Base-by-base conservation (phyloP, 2,888 invertebrate species). In the Steinernema carpocapsae region DNA sequence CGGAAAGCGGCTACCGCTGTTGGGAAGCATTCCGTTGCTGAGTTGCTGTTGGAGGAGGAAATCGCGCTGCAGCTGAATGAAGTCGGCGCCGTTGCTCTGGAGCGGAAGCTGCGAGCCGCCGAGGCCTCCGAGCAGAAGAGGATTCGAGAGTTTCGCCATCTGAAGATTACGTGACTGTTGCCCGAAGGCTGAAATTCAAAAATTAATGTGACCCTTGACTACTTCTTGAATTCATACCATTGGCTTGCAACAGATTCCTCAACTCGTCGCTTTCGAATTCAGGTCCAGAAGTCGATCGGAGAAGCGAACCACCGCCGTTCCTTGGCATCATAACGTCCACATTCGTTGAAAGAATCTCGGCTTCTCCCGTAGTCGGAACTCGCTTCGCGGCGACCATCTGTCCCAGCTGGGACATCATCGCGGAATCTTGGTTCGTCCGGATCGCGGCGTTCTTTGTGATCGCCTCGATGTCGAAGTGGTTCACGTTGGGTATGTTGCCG, bases 21-120 rank as follows among this genome's bases (percentile, higher is more conserved):
- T 29, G 17, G 64, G 64, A 64, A 64, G 64, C 32, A 64, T 64
- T 19, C 17, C 17, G 19, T 32, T 64, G 12, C 14, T n/a, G 26
- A 64, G 64, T 19, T 64, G 64, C 64, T 64, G 64, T 6, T 29
- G 64, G n/a, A 64, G 64, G 26, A 64, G 64, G 64, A 64, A 64
- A 32, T 64, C 64, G 1, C 37, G 12, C 64, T 64, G 64, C 17
- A 64, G 29, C 64, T 64, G 64, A 2, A 64, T 22, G 19, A 64
- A 32, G 1, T 32, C 64, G 32, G 64, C 6, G 14, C 48, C 64
- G 32, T n/a, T 32, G 32, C 32, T 64, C 19, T 48, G 48, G 14
- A 48, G 17, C 6, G 48, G 48, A 19, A 48, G 48, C 19, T 48
- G 48, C 3, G 48, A 48, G 14, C 4, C 17, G 32, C 32, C 32